phyloP scores from a whole-genome alignment of 35 echinoderm and acorn worm species.

The Heliocidaris tuberculata region DNA sequence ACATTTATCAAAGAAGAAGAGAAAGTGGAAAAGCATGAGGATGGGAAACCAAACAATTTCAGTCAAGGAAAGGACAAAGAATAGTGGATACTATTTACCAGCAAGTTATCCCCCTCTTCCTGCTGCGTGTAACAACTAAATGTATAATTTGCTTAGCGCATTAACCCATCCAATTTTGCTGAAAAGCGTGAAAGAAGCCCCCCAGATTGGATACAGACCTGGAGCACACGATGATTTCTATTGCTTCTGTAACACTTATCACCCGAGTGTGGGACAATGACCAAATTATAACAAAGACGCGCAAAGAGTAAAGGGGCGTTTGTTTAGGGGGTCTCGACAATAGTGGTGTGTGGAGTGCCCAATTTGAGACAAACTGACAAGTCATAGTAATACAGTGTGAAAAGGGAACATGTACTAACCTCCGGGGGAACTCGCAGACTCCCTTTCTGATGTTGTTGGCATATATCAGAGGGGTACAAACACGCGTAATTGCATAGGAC shows the following conservation, averaged over 20 bases:
- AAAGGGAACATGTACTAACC: constrained; percentile 2
- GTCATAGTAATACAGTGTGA: constrained; percentile 51
- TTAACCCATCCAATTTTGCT: constrained; percentile 8
- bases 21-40: background rate
- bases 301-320: background rate
- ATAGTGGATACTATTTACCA: background rate
- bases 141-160: constrained; percentile 41
- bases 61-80: background rate
- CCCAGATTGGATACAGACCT: background rate
- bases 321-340: background rate
- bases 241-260: constrained; percentile 36
- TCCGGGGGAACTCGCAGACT: background rate
- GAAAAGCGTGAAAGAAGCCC: background rate
- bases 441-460: background rate
- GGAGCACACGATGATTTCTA: background rate
- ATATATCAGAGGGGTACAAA: background rate
- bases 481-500: background rate
- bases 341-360: background rate
- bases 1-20: background rate
- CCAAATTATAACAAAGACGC: background rate
- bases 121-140: background rate
- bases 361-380: constrained; percentile 46
- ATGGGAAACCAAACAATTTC: background rate
- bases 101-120: background rate
- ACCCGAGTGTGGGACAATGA: background rate